phyloP scores from a whole-genome alignment of 1,140 invertebrate genomes.

The Alviniconcha marisindica region DNA sequence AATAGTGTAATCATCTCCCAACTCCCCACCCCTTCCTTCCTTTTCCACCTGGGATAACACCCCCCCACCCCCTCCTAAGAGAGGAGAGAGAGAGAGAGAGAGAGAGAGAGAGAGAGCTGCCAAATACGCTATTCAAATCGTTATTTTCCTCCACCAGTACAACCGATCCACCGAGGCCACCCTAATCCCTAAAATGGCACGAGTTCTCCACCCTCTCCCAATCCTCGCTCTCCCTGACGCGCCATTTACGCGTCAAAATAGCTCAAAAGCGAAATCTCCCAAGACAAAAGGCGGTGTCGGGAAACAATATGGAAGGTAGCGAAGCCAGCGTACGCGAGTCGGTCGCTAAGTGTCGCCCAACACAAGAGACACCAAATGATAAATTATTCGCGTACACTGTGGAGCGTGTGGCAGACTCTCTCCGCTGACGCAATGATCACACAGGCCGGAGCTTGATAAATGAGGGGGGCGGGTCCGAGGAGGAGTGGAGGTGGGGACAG shows the following conservation, averaged over 20 bases:
- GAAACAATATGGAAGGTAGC: too few relatives aligned
- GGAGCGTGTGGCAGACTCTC: neutral
- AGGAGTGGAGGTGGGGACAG: too few relatives aligned
- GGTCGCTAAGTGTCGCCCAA: neutral
- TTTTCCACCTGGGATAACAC: too few relatives aligned
- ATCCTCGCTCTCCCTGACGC: neutral
- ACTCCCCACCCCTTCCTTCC: too few relatives aligned
- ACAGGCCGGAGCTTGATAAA: neutral
- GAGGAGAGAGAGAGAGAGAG: too few relatives aligned
- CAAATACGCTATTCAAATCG: neutral
- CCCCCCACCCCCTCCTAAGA: too few relatives aligned
- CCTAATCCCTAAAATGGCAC: constrained; percentile 17
- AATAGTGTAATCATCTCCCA: too few relatives aligned
- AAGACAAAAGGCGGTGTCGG: too few relatives aligned
- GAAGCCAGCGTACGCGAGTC: too few relatives aligned
- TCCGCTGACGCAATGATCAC: constrained; percentile 13
- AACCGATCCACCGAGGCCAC: neutral
- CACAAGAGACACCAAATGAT: constrained; percentile 2
- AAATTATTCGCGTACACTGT: neutral
- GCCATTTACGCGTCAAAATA: too few relatives aligned
- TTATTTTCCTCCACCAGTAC: neutral
- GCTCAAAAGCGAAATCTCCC: too few relatives aligned
- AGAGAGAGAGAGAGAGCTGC: neutral
- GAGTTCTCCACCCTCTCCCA: neutral
- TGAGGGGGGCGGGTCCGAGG: neutral